phyloP scores from a whole-genome alignment of 1,140 invertebrate genomes.

The Epicauta chinensis region DNA sequence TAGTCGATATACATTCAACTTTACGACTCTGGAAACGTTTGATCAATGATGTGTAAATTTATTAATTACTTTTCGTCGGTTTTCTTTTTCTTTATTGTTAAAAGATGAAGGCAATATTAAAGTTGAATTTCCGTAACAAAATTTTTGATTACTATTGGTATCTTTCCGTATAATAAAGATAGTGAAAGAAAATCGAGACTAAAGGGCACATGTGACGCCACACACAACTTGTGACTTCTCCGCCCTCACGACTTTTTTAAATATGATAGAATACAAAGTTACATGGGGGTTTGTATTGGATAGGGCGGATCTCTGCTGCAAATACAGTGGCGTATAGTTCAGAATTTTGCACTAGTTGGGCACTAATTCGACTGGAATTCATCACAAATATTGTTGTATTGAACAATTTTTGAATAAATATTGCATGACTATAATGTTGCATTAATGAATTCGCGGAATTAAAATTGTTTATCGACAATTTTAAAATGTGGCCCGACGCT shows the following conservation, averaged over 20 bases:
- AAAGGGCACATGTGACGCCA: conserved; percentile 7
- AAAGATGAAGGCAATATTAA: not conserved
- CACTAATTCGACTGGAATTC: too few relatives aligned
- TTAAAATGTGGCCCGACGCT: not conserved
- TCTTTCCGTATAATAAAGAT: too few relatives aligned
- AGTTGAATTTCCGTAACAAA: not conserved
- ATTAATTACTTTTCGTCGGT: conserved; percentile 15
- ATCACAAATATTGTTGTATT: too few relatives aligned
- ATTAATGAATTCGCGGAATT: too few relatives aligned
- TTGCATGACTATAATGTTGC: too few relatives aligned
- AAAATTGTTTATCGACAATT: too few relatives aligned
- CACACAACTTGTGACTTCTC: not conserved
- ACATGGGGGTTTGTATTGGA: conserved; percentile 1
- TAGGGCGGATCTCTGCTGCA: not conserved
- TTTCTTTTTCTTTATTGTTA: too few relatives aligned
- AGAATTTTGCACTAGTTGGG: too few relatives aligned
- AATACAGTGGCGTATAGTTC: not conserved
- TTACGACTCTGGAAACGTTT: conserved; percentile 3
- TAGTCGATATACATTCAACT: conserved; percentile 10
- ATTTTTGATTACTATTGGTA: too few relatives aligned
- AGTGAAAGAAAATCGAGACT: not conserved
- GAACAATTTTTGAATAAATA: too few relatives aligned
- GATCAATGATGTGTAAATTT: conserved; percentile 15
- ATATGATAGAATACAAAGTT: not conserved
- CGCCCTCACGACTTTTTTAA: conserved; percentile 11